Evolutionary conservation across 2,888 invertebrate genomes (phyloP), one percentile per base, ranked within the genome.

Genomic region (Elysia crispata): DNA sequence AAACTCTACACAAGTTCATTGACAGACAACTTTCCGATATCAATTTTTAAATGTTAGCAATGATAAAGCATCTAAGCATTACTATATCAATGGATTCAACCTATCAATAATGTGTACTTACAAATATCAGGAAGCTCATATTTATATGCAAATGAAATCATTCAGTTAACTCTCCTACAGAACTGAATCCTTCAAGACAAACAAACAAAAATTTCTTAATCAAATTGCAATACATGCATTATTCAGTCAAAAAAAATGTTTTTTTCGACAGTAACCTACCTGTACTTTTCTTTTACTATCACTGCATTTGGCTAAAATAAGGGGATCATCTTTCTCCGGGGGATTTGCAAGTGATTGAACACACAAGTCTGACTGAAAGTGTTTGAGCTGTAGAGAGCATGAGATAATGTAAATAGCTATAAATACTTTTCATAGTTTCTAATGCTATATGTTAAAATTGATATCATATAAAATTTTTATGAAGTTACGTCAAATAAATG

Each of bases 311-410:
- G 64, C 11, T 66, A 79, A 54, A 28, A 50, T 3, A 11, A 79
- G 49, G 5, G n/a, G 23, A n/a, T 33, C n/a, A 0, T 50, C 66
- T 49, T 79, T 79, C n/a, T 20, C n/a, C 8, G 79, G 66, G 20
- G 74, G n/a, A 30, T 66, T 54, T 31, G 3, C 6, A 20, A 54
- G 6, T 66, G 79, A 50, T 0, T 25, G 6, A 8, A 74, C 31
- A 74, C 79, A 79, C 6, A 79, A 64, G 31, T 50, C 28, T n/a
- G 70, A 72, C 6, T 49, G 30, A 15, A 31, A 18, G 41, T 78
- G 72, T 11, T 33, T 41, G 1, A 78, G 28, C 78, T 78, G 67
- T 5, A 73, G 28, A 67, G 54, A 41, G 15, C 20, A 60, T 8
- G 23, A 54, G 5, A 60, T 23, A 60, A 60, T 8, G 15, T 60